Percentiles rank a stretch among this genome's conserved stretches.
Conservation (phyloP, 2,113 vertebrate species). For the Ailurus styani region DNA sequence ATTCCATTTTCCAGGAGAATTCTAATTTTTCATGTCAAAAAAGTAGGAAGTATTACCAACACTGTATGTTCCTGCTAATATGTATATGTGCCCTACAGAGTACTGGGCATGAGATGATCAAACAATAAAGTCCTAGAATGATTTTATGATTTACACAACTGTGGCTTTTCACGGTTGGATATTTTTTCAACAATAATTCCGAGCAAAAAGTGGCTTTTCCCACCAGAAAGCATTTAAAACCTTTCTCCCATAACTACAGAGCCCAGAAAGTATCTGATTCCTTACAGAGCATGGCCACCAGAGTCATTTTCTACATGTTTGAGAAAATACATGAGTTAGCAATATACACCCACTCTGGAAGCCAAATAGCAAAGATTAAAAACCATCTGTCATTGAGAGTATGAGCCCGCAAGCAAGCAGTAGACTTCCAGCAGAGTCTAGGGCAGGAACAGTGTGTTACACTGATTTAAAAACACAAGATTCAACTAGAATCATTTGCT, state of each 20-base stretch:
- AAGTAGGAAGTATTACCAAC: background rate
- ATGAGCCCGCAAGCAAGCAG: background rate
- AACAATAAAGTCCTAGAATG: background rate
- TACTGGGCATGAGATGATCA: background rate
- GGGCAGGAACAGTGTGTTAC: background rate
- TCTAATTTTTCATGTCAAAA: background rate
- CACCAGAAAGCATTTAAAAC: background rate
- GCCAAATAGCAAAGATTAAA: conserved; percentile 55
- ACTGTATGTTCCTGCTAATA: background rate
- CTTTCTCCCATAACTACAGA: background rate
- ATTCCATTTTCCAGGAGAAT: background rate
- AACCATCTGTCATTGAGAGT: conserved; percentile 47
- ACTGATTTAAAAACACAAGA: background rate
- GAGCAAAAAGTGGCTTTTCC: background rate
- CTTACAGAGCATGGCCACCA: background rate
- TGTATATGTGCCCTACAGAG: background rate
- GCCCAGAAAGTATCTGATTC: background rate
- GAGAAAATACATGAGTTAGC: conserved; percentile 12
- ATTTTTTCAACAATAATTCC: background rate
- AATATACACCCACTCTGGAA: conserved; percentile 23
- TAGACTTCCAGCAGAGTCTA: conserved; percentile 28
- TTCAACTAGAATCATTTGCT: background rate
- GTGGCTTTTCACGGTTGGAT: background rate
- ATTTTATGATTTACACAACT: background rate
- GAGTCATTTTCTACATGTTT: background rate